Evolutionary conservation across 2,888 invertebrate genomes (phyloP), one percentile per base, ranked within the genome.

Genomic region (Hirtodrosophila confusa): DNA sequence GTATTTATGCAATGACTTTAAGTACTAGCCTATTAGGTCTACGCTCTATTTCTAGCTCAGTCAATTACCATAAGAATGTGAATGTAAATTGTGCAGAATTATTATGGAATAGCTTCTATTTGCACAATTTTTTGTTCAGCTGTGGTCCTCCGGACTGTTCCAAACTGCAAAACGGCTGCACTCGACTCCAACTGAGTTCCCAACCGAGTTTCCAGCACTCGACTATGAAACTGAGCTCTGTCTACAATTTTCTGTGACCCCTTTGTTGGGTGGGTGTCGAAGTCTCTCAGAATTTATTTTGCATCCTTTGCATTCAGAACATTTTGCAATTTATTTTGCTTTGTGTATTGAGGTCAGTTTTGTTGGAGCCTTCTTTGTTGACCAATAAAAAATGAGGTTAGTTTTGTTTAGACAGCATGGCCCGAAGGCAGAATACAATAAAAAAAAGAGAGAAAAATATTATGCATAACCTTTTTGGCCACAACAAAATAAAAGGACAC

Each of bases 241-340:
- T 50, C 33, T 45, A 56, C 48, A 43, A 67, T 37, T 58, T 63
- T 56, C 44, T 55, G 47, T 79, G 80, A 68, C 79, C 76, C 48
- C 44, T 75, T 70, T 67, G 48, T 69, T 62, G 41, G 63, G 67
- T 66, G 71, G 71, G 74, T 71, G 76, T 76, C 66, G 74, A 75
- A 76, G 61, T 58, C 71, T 53, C 50, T 67, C 50, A 65, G 64
- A 85, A 82, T 84, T 77, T 82, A 87, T 82, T 82, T 76, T 84
- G 78, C 82, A 82, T 86, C 80, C 77, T 73, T 72, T 73, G 80
- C 78, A 69, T 80, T 80, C 68, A 68, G 79, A 72, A 80, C 75
- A 71, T 71, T 83, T 84, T 63, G 68, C 83, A 85, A 84, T 84
- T 85, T 84, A 87, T 84, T 84, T 73, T 77, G 69, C 80, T 85